phyloP scores from a whole-genome alignment of 1,140 invertebrate genomes.

The Drosophila carrolli region DNA sequence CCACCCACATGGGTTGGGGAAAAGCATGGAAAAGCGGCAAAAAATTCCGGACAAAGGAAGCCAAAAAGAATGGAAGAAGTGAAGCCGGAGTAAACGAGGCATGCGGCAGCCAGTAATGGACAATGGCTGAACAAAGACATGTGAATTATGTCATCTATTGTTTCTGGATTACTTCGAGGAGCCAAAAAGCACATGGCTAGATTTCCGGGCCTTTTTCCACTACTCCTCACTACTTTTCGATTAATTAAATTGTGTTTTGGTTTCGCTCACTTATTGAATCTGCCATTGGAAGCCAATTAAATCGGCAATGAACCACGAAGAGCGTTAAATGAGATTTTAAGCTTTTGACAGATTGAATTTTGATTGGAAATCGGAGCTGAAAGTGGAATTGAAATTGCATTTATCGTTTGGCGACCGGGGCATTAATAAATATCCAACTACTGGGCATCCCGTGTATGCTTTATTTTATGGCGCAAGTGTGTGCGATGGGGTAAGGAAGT shows the following conservation, averaged over 20 bases:
- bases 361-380: conserved; percentile 33
- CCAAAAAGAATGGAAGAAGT: conserved; percentile 28
- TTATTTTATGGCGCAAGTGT: conserved; percentile 72
- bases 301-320: conserved; percentile 48
- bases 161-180: conserved; percentile 47
- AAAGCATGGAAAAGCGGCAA: background rate
- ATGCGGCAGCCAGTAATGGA: conserved; percentile 43
- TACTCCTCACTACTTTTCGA: conserved; percentile 24
- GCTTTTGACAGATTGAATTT: conserved; percentile 43
- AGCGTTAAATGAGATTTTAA: conserved; percentile 58
- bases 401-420: conserved; percentile 26
- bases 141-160: conserved; percentile 49
- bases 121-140: conserved; percentile 44
- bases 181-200: conserved; percentile 10
- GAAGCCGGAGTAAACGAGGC: conserved; percentile 67
- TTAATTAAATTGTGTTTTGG: conserved; percentile 69
- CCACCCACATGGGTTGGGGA: background rate
- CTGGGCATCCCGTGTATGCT: conserved; percentile 59
- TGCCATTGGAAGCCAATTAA: conserved; percentile 50
- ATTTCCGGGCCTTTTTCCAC: background rate
- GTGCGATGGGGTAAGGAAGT: conserved; percentile 5
- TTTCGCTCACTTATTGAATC: conserved; percentile 20
- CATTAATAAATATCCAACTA: conserved; percentile 78
- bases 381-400: conserved; percentile 31
- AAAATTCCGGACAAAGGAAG: conserved; percentile 28